Conservation (phyloP, 2,888 invertebrate genomes). For the Agriopis marginaria region DNA sequence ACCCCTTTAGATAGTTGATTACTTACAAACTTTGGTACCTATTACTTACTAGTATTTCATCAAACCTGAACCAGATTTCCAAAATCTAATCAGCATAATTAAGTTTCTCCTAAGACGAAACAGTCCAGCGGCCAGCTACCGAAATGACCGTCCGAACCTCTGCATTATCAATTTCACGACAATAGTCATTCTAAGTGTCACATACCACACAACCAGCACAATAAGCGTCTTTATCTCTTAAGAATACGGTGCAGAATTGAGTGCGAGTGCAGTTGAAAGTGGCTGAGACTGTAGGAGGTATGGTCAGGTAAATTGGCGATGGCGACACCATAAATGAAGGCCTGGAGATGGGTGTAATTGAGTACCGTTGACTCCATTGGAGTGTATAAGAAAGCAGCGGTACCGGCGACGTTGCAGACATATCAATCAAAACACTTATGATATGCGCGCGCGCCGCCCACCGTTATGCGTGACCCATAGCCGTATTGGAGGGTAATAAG, state of each 20-base stretch:
- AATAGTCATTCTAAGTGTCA: conserved; percentile 57
- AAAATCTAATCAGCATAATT: conserved; percentile 49
- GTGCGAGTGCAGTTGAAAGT: conserved; percentile 37
- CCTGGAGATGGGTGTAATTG: conserved; percentile 79
- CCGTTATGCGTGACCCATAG: conserved; percentile 58
- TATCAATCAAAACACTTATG: conserved; percentile 83
- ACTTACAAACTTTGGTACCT: too few species aligned
- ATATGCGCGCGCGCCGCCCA: conserved; percentile 64
- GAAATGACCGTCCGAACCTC: conserved; percentile 61
- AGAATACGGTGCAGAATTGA: conserved; percentile 34
- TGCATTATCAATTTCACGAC: conserved; percentile 74
- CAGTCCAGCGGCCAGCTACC: conserved; percentile 55
- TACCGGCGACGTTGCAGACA: conserved; percentile 76
- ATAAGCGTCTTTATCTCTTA: conserved; percentile 25
- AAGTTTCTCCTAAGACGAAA: conserved; percentile 71
- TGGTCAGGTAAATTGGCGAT: conserved; percentile 69
- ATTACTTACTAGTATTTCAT: too few species aligned
- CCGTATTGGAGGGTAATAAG: conserved; percentile 62
- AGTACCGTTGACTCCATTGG: conserved; percentile 82
- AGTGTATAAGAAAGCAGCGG: conserved; percentile 82
- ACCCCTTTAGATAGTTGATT: too few species aligned
- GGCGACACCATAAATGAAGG: conserved; percentile 80
- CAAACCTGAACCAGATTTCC: conserved; percentile 2
- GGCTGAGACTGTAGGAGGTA: conserved; percentile 32
- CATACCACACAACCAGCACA: conserved; percentile 25